phyloP scores from a whole-genome alignment of 1,140 invertebrate genomes.

The Batillaria attramentaria region DNA sequence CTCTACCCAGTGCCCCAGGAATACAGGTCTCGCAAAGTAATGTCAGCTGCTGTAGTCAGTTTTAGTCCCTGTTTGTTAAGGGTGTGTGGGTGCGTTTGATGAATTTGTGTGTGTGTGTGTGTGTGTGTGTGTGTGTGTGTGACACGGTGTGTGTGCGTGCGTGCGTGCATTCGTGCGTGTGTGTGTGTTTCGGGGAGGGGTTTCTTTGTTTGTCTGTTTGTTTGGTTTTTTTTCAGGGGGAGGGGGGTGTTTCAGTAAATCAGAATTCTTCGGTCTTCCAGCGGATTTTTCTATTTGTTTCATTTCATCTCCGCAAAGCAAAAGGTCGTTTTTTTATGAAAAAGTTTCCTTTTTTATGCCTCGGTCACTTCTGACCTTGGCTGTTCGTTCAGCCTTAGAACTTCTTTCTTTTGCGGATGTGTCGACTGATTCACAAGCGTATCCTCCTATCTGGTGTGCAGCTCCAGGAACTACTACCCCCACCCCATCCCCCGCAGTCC shows the following conservation, averaged over 20 bases:
- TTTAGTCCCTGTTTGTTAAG: background rate
- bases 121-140: conserved; percentile 22
- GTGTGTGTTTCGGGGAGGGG: conserved; percentile 17
- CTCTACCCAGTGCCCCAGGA: no score
- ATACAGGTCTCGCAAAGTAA: background rate
- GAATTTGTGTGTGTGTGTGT: background rate
- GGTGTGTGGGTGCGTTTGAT: background rate
- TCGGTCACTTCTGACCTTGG: background rate
- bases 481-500: background rate
- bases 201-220: background rate
- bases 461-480: conserved; percentile 10
- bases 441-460: background rate
- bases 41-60: background rate
- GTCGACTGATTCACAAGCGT: background rate
- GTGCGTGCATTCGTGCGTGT: conserved; percentile 1
- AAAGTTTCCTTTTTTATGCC: background rate
- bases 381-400: background rate
- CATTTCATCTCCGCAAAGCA: background rate
- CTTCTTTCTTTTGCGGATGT: background rate
- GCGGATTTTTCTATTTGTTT: background rate
- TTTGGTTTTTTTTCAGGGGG: no score
- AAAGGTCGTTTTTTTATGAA: background rate
- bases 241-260: no score
- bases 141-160: conserved; percentile 19
- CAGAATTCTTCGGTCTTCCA: background rate